Conservation (phyloP, 2,888 invertebrate genomes). For the Tetropium fuscum region DNA sequence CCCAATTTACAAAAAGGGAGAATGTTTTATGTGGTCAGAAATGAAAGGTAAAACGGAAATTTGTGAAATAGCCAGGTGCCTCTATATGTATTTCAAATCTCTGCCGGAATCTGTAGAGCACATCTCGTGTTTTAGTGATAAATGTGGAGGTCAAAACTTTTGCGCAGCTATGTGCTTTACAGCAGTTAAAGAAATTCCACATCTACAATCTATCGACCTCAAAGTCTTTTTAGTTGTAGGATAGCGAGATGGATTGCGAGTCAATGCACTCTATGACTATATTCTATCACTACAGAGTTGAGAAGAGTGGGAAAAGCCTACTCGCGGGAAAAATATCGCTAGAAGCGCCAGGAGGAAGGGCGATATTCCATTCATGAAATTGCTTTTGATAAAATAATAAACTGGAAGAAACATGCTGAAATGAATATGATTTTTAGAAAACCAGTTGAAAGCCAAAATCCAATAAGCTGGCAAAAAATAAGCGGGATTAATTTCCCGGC, state of each 20-base stretch:
- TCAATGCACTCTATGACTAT: slow-evolving; percentile 49
- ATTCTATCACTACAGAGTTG: slow-evolving; percentile 41
- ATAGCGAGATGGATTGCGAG: slow-evolving; percentile 38
- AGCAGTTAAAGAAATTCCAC: slow-evolving; percentile 42
- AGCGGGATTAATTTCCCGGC: no score
- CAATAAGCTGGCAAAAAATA: no score
- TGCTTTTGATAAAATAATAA: not conserved
- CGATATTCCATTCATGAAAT: slow-evolving; percentile 8
- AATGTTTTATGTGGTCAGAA: slow-evolving; percentile 43
- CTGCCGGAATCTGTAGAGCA: slow-evolving; percentile 28
- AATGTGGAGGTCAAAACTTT: slow-evolving; percentile 51
- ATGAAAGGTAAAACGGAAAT: slow-evolving; percentile 42
- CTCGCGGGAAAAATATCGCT: slow-evolving; percentile 33
- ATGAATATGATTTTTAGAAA: no score
- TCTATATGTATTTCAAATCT: slow-evolving; percentile 40
- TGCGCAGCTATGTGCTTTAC: slow-evolving; percentile 44
- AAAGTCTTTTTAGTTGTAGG: slow-evolving; percentile 41
- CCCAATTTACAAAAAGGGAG: slow-evolving; percentile 19
- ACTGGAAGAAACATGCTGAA: no score
- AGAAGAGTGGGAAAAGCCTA: slow-evolving; percentile 37
- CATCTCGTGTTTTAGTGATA: slow-evolving; percentile 45
- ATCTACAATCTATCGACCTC: slow-evolving; percentile 41
- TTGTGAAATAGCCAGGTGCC: slow-evolving; percentile 41
- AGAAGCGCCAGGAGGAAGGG: slow-evolving; percentile 29
- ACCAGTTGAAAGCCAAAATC: no score